Base-by-base conservation (phyloP, 1,140 invertebrate genomes). In the Drosophila leontia region DNA sequence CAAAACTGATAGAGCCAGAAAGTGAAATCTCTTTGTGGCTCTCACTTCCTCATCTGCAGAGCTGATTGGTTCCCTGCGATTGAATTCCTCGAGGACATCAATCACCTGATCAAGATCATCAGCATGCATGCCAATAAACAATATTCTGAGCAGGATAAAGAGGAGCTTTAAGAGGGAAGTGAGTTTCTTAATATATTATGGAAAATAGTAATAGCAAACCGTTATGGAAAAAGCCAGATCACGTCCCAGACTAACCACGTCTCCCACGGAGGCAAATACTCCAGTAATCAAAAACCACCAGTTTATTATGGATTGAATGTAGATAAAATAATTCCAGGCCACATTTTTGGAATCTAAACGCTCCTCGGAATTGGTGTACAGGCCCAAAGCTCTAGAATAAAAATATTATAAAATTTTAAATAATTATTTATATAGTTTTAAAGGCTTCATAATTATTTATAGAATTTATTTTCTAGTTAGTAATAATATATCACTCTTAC, bases 181-280 rank as follows among this genome's bases (percentile, higher is more conserved):
- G 23, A 7, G 3, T 11, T 15, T 7, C 13, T 2, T n/a, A n/a
- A 23, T 42, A 13, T 4, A 12, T 12, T 9, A 15, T 15, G 0
- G 13, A 3, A 13, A 3, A 23, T 23, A 13, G n/a, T 19, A 2
- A n/a, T 19, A 9, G 9, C 44, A 29, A 15, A 82, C 82, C 48
- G 53, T 41, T 51, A 69, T 56, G 1, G 37, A 17, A 44, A 74
- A 87, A 0, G 63, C 34, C 0, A 69, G 8, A 62, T 87, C 83
- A 13, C 75, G 51, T 11, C 83, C 84, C 7, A 74, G 50, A 6
- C 45, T 41, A 2, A 80, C 71, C 37, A 82, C n/a, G 53, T 63
- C 45, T 8, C 71, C 50, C 1, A 39, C 1, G 0, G 64, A 72
- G 8, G 74, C 79, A 0, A 39, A n/a, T 1, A 68, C 3, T 0